Conservation (phyloP, 37 sponge, comb jelly and placozoan species). For the Mnemiopsis leidyi region DNA sequence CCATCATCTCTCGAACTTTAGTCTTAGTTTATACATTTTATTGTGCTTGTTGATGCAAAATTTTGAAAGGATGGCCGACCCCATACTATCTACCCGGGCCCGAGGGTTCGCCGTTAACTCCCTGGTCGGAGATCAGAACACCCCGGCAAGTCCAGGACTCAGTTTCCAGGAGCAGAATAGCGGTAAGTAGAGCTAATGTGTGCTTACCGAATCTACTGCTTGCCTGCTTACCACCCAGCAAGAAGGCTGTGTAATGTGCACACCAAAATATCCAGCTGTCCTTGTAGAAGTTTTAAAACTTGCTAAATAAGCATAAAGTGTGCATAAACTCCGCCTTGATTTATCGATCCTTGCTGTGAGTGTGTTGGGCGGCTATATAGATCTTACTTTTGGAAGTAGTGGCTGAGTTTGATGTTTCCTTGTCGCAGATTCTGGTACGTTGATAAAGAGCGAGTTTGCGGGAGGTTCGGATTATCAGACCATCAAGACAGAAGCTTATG, state of each 20-base stretch:
- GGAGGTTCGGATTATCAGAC: slow-evolving; percentile 18
- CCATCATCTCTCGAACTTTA: slow-evolving; percentile 24
- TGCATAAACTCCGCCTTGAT: slow-evolving; percentile 31
- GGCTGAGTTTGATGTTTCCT: too few species aligned
- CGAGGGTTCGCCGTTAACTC: slow-evolving; percentile 52
- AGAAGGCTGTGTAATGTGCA: slow-evolving; percentile 31
- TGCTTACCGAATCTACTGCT: slow-evolving; percentile 29
- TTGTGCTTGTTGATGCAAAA: slow-evolving; percentile 62
- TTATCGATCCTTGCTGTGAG: neutral
- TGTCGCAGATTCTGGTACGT: neutral
- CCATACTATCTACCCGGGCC: slow-evolving; percentile 26
- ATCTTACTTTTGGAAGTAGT: neutral
- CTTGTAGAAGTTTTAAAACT: slow-evolving; percentile 35
- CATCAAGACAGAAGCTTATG: slow-evolving; percentile 64
- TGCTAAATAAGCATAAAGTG: slow-evolving; percentile 58
- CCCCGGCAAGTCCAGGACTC: neutral
- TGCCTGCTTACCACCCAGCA: slow-evolving; percentile 46
- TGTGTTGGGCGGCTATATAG: neutral
- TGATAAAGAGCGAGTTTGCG: slow-evolving; percentile 57
- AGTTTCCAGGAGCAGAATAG: neutral
- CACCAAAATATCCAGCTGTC: slow-evolving; percentile 41
- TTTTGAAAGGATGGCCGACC: slow-evolving; percentile 52
- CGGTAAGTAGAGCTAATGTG: slow-evolving; percentile 25
- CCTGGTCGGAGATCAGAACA: slow-evolving; percentile 33
- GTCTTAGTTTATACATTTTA: slow-evolving; percentile 64